Base-by-base conservation (phyloP, 37 sponge, comb jelly and placozoan species). In the Eunapius fragilis region DNA sequence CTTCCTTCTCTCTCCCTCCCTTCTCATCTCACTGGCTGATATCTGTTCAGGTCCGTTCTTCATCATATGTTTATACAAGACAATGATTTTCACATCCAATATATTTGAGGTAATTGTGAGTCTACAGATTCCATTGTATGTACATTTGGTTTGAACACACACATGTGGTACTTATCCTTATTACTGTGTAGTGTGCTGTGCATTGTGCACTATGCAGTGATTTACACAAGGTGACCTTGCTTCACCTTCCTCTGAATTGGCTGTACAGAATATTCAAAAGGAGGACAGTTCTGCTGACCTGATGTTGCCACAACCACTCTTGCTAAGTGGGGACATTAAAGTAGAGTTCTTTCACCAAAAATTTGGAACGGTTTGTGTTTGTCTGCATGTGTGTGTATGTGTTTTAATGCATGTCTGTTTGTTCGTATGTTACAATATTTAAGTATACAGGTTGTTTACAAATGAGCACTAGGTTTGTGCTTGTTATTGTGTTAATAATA, bases 301-400 rank as follows among this genome's bases (percentile, higher is more conserved):
- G 45, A 50, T 77, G 33, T 84, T 96, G 30, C 82, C 88, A 12
- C 77, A 80, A 48, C 89, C 95, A 2, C 71, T 94, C 1, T 95
- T 95, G 0, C 82, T 98, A 25, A 92, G 96, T 90, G 98, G 94
- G 9, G 98, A 98, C 86, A 87, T 98, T 72, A 94, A 92, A 67
- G 87, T 98, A 10, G 98, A 98, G 86, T 92, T 98, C 75, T 92
- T 89, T 80, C 92, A 96, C 80, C 68, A 83, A 31, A 81, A 80
- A 67, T 79, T 79, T 32, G 85, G 82, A 37, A 87, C 72, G 79
- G 85, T 86, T 49, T 45, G 47, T 45, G 47, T 9, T 4, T 45
- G 47, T 9, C 47, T 45, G 9, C 9, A 9, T 4, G n/a, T n/a
- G n/a, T n/a, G n/a, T n/a, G 26, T 79, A 82, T 70, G 71, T 70